These are phyloP conservation scores for Anodontia alba DNA, from an alignment of 2,888 invertebrate genomes.

Conservation along the genomic window DNA sequence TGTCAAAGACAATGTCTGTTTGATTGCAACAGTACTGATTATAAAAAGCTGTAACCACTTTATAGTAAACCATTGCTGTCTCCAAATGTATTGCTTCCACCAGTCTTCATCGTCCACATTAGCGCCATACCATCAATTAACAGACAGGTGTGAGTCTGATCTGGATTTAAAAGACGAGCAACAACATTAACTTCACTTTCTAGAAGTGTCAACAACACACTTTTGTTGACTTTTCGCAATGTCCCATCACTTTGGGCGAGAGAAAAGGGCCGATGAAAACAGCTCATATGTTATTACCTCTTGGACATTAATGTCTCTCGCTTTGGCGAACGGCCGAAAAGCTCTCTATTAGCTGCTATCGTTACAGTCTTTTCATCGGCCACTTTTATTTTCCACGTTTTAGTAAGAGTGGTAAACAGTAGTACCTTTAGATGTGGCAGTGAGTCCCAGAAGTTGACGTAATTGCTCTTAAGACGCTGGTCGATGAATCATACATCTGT, in stretches of 20 bases:
- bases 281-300: background rate
- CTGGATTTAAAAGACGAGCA: background rate
- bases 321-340: too few species aligned
- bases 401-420: too few species aligned
- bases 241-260: background rate
- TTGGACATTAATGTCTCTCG: too few species aligned
- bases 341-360: too few species aligned
- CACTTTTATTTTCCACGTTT: too few species aligned
- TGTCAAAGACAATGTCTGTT: background rate
- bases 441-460: too few species aligned
- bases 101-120: background rate
- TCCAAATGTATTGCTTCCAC: background rate
- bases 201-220: background rate
- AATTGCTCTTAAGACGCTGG: too few species aligned
- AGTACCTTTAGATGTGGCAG: too few species aligned
- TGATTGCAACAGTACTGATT: background rate
- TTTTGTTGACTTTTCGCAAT: background rate
- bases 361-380: too few species aligned
- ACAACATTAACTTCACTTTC: background rate
- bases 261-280: background rate
- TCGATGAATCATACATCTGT: too few species aligned
- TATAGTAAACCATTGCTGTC: background rate
- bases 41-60: background rate
- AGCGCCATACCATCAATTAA: background rate
- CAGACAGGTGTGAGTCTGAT: background rate